Conservation (phyloP, 2,113 vertebrate genomes). For the Acrocephalus kingi region DNA sequence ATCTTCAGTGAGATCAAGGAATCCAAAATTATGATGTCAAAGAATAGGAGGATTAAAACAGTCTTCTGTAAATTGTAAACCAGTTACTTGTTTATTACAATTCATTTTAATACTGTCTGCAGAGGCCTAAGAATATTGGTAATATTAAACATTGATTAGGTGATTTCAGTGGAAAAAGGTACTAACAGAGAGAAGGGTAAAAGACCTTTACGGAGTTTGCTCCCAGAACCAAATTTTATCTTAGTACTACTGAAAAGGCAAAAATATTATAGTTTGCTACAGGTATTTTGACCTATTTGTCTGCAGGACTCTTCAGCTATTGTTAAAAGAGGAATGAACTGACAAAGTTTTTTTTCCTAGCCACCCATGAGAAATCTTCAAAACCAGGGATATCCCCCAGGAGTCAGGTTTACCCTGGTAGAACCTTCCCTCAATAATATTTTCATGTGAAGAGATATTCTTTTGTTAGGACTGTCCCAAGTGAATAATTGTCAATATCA, state of each 20-base stretch:
- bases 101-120: background rate
- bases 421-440: background rate
- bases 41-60: background rate
- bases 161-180: background rate
- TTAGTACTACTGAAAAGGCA: background rate
- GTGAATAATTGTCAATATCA: background rate
- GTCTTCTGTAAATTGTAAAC: background rate
- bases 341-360: background rate
- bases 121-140: background rate
- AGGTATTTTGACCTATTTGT: background rate
- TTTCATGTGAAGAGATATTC: background rate
- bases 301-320: background rate
- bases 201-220: background rate
- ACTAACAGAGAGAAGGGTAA: background rate
- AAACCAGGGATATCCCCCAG: background rate
- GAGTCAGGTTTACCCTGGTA: background rate
- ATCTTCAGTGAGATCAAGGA: background rate
- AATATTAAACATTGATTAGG: background rate
- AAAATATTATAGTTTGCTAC: background rate
- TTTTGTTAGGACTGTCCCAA: background rate
- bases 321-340: background rate
- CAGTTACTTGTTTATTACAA: background rate
- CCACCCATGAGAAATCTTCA: background rate
- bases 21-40: background rate
- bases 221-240: background rate